Base-by-base conservation (phyloP, 2,113 vertebrate genomes). In the Butorides virescens region DNA sequence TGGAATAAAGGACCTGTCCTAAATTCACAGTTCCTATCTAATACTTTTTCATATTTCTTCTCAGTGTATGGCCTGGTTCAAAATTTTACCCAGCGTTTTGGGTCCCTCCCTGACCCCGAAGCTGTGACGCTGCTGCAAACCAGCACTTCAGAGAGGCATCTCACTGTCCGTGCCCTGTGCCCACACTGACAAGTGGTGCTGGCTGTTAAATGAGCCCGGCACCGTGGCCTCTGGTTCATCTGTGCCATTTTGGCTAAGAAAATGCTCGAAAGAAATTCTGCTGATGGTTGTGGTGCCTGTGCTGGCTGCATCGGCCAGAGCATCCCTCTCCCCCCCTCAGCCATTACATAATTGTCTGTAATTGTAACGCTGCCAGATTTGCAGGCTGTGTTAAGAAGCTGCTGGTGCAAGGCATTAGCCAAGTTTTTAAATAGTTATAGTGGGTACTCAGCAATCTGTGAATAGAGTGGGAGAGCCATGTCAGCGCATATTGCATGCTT, bases 371-470 rank as follows among this genome's bases (percentile, higher is more conserved):
- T 58, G 37, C 14, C 58, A 66, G 53, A 62, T 96, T 88, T 83
- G 27, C 39, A 72, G 63, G 16, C 39, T 86, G 17, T 34, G 4
- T 47, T 59, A 50, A 65, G 63, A 63, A 92, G 44, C 58, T 95
- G 59, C 61, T 73, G 8, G 15, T 70, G 71, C 10, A 30, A 86
- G 34, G 36, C 23, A n/a, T 83, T n/a, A 75, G 42, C 59, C 55
- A 90, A 85, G 68, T 30, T 92, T 93, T 92, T 68, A 93, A 95
- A 83, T 79, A 94, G 84, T 58, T 80, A 15, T 1, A 70, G 76
- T 53, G 63, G 68, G 50, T 59, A 73, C 21, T 76, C 16, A 22
- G 11, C 59, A 91, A 66, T 39, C 53, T 86, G 71, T 65, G 79
- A 96, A 46, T 4, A 49, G 80, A 91, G 46, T 65, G 68, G 63